Conservation (phyloP, 2,888 invertebrate species). For the Sericinus montela region DNA sequence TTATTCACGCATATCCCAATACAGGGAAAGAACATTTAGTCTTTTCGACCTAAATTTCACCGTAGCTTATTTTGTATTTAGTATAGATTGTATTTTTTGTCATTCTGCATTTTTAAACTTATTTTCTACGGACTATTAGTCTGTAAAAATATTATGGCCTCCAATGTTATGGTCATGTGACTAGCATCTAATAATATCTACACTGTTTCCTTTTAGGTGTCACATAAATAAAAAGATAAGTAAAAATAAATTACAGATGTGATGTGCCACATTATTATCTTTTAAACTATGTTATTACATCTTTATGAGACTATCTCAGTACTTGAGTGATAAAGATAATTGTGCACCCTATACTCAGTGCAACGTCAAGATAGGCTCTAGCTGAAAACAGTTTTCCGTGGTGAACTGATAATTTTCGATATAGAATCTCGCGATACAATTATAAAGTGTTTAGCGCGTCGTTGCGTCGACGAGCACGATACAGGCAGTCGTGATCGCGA, state of each 20-base stretch:
- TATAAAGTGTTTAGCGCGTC: conserved; percentile 72
- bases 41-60: no score
- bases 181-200: no score
- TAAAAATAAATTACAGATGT: conserved; percentile 9
- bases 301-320: background rate
- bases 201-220: no score
- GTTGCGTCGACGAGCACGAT: conserved; percentile 37
- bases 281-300: conserved; percentile 5
- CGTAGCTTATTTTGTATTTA: no score
- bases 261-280: conserved; percentile 1
- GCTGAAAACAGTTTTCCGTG: conserved; percentile 68
- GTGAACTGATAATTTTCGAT: conserved; percentile 71
- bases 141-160: no score
- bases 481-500: conserved; percentile 71
- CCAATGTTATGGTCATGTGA: no score
- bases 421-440: conserved; percentile 73
- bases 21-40: no score
- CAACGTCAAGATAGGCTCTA: conserved; percentile 56
- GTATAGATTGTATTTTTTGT: no score
- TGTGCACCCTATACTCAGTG: conserved; percentile 46
- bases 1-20: no score
- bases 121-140: no score
- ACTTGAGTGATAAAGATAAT: conserved; percentile 2
- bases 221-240: background rate
- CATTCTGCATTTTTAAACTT: no score